Percentiles rank a stretch among this genome's conserved stretches.
phyloP scores from a whole-genome alignment of 2,888 invertebrate genomes.

The Nemurella pictetii region DNA sequence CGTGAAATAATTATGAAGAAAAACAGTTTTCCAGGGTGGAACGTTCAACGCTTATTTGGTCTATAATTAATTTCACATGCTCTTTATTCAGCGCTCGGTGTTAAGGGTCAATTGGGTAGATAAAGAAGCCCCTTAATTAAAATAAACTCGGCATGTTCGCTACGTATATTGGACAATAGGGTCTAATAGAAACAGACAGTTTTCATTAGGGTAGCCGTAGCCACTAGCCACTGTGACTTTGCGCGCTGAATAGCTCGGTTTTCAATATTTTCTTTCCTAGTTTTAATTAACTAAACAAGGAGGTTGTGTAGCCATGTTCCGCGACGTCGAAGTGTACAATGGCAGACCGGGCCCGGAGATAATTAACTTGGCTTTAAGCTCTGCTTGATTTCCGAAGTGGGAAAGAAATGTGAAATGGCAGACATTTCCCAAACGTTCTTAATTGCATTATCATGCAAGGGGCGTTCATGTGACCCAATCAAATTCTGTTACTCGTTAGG shows the following conservation, averaged over 20 bases:
- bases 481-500: neutral
- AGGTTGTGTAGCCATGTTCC: neutral
- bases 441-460: neutral
- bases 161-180: constrained; percentile 30
- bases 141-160: constrained; percentile 24
- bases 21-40: neutral
- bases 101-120: constrained; percentile 26
- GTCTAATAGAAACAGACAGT: constrained; percentile 24
- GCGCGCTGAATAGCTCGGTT: neutral
- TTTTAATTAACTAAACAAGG: constrained; percentile 30
- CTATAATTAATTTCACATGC: neutral
- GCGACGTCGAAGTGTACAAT: neutral
- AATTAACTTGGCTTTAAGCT: neutral
- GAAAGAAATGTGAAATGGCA: neutral
- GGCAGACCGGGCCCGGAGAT: neutral
- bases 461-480: neutral
- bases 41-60: neutral
- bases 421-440: neutral
- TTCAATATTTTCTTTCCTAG: constrained; percentile 29
- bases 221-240: neutral
- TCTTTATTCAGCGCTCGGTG: constrained; percentile 3
- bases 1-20: neutral
- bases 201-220: constrained; percentile 22
- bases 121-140: constrained; percentile 30
- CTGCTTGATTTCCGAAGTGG: neutral